Evolutionary conservation across 2,113 vertebrate species (phyloP).

Genomic region (Archilochus colubris): DNA sequence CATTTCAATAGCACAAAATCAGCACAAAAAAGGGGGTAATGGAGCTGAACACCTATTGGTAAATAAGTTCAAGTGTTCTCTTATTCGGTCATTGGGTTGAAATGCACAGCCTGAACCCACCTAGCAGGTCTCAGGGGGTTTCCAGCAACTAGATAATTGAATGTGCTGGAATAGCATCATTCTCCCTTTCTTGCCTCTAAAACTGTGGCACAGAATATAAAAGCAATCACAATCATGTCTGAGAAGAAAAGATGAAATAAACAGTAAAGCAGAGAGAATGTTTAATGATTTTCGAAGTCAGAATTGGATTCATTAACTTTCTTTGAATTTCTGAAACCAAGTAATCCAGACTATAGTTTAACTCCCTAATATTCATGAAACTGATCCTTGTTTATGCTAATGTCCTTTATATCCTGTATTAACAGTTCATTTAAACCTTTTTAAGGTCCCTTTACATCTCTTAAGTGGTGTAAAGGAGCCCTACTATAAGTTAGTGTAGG

Average conservation of each 20-base stretch:
- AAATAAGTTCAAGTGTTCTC: not conserved
- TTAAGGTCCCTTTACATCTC: slow-evolving; percentile 13
- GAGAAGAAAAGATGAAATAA: not conserved
- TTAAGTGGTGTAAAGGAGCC: not conserved
- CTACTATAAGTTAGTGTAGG: not conserved
- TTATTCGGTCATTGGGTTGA: not conserved
- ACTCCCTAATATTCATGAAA: not conserved
- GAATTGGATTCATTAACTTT: not conserved
- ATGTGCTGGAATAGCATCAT: not conserved
- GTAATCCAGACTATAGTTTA: not conserved
- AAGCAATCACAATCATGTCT: not conserved
- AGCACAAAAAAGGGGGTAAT: not conserved
- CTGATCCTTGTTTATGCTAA: not conserved
- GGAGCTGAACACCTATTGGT: not conserved
- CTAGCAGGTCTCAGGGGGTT: fast-evolving
- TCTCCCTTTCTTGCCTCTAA: not conserved
- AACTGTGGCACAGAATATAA: not conserved
- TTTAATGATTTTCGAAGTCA: not conserved
- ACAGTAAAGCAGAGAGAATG: not conserved
- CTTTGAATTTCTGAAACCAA: not conserved
- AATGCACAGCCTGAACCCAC: not conserved
- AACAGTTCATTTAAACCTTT: slow-evolving; percentile 5
- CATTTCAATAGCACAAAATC: not conserved
- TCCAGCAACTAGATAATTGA: not conserved
- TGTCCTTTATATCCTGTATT: not conserved